A percentile compares a stretch with the other conserved stretches of the same genome.
Conservation (phyloP, 2,797 vertebrate species). For the Rhyacichthys aspro region DNA sequence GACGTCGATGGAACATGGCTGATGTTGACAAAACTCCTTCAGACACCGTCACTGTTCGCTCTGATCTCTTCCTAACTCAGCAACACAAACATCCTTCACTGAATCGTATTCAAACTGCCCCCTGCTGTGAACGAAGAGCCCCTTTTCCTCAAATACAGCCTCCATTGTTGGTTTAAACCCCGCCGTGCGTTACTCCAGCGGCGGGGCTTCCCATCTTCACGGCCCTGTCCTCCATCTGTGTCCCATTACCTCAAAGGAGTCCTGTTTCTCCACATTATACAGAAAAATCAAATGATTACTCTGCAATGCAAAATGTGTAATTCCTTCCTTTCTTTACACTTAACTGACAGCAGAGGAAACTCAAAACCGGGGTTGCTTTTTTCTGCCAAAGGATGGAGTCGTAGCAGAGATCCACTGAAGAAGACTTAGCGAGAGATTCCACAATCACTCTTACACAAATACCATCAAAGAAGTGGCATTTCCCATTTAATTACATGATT, state of each 20-base stretch:
- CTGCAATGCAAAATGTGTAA: background rate
- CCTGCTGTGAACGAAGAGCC: constrained; percentile 1
- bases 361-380: background rate
- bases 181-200: constrained; percentile 2
- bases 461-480: no score
- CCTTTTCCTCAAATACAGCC: background rate
- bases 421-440: background rate
- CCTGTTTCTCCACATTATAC: constrained; percentile 3
- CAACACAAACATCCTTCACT: background rate
- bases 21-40: background rate
- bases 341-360: background rate
- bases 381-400: background rate
- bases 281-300: background rate
- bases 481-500: no score
- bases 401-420: background rate
- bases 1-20: background rate
- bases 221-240: background rate
- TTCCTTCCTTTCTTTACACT: background rate
- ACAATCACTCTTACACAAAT: background rate
- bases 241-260: background rate
- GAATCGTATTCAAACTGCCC: background rate
- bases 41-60: background rate
- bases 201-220: background rate
- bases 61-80: constrained; percentile 3
- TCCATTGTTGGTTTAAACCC: constrained; percentile 5